These are phyloP conservation scores for Rhingia rostrata DNA, from an alignment of 2,888 invertebrate genomes.

Conservation along the genomic window DNA sequence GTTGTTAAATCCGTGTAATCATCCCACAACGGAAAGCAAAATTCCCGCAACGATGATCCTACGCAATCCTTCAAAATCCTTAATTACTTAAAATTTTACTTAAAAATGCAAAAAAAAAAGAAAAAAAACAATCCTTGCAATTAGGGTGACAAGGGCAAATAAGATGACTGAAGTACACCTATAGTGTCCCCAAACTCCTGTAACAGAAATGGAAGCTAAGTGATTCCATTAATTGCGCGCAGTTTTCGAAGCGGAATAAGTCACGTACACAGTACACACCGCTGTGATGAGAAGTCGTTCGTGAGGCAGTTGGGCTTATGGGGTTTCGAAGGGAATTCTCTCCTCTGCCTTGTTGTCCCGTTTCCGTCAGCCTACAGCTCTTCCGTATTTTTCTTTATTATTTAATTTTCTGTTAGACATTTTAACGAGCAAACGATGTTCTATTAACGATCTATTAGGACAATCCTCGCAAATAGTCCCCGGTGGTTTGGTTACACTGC, in stretches of 20 bases:
- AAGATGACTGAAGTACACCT: conserved; percentile 39
- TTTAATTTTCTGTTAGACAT: conserved; percentile 42
- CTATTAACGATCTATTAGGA: conserved; percentile 52
- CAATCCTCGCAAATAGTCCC: conserved; percentile 34
- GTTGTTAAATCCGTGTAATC: background rate
- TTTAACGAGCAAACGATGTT: conserved; percentile 61
- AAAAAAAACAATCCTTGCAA: conserved; percentile 34
- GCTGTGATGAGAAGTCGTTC: conserved; percentile 30
- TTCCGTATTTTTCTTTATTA: conserved; percentile 45
- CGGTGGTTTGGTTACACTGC: background rate
- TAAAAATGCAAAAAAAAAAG: conserved; percentile 18
- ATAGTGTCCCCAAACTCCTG: conserved; percentile 11
- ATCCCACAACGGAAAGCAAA: conserved; percentile 17
- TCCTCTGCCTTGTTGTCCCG: background rate
- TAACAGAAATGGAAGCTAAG: conserved; percentile 47
- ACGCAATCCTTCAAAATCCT: conserved; percentile 62
- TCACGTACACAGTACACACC: conserved; percentile 63
- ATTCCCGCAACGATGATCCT: conserved; percentile 46
- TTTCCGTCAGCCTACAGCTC: conserved; percentile 10
- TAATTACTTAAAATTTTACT: conserved; percentile 66
- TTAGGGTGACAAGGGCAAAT: conserved; percentile 62
- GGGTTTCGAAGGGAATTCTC: background rate
- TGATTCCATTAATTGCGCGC: conserved; percentile 63
- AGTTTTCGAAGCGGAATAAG: conserved; percentile 63
- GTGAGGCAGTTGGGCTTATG: background rate